Percentiles rank a stretch among this genome's conserved stretches.
These are phyloP conservation scores for Larimichthys crocea DNA, from an alignment of 2,113 vertebrate species.

Conservation along the genomic window DNA sequence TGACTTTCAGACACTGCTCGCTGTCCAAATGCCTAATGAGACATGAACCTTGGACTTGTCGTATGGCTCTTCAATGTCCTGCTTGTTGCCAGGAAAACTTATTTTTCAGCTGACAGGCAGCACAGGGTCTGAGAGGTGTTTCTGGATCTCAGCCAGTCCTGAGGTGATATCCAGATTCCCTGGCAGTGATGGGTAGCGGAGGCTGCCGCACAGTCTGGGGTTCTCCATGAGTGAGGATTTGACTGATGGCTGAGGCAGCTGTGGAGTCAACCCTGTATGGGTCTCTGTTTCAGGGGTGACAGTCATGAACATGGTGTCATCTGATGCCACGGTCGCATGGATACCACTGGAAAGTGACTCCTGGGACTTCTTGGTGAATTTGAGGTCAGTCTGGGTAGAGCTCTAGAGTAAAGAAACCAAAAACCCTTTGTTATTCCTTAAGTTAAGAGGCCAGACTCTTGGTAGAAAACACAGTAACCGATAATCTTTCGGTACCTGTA, in stretches of 20 bases:
- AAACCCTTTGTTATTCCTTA: neutral
- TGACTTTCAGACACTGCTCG: neutral
- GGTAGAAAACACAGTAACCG: neutral
- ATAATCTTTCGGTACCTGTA: constrained; percentile 82
- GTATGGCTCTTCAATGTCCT: neutral
- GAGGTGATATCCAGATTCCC: constrained; percentile 86
- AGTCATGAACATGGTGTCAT: constrained; percentile 76
- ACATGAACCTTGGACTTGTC: constrained; percentile 15
- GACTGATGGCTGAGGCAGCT: constrained; percentile 40
- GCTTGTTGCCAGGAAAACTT: neutral
- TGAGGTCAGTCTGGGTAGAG: constrained; percentile 76
- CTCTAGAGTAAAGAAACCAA: constrained; percentile 50
- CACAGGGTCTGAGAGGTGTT: constrained; percentile 90
- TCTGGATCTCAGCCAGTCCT: constrained; percentile 86
- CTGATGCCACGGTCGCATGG: constrained; percentile 73
- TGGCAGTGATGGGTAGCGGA: constrained; percentile 90
- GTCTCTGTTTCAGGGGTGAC: constrained; percentile 78
- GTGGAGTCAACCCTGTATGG: constrained; percentile 39
- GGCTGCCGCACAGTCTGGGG: constrained; percentile 74
- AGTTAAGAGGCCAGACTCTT: neutral
- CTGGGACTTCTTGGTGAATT: constrained; percentile 80
- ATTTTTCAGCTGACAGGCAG: constrained; percentile 84
- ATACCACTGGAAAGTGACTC: constrained; percentile 83
- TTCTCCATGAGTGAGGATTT: constrained; percentile 68
- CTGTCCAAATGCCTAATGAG: constrained; percentile 20